Conservation (phyloP, 2,113 vertebrate genomes). For the Pongo abelii region DNA sequence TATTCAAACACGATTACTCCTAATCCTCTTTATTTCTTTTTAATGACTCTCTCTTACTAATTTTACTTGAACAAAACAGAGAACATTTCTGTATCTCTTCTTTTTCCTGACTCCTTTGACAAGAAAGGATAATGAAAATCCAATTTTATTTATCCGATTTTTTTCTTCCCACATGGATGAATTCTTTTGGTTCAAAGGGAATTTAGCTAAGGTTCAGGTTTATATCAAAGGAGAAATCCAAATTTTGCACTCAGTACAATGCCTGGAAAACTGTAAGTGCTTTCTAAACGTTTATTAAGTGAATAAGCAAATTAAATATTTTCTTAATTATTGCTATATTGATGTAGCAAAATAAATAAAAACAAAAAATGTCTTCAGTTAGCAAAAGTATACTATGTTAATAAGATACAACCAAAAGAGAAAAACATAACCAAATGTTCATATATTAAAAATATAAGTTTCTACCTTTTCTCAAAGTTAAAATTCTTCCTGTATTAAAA, state of each 20-base stretch:
- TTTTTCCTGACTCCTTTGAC: not conserved
- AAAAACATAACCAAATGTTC: not conserved
- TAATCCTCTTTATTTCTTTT: not conserved
- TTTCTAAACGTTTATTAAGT: not conserved
- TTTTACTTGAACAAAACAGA: not conserved
- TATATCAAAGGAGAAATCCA: not conserved
- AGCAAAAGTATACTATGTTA: not conserved
- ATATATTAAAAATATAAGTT: not conserved
- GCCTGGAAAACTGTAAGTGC: not conserved
- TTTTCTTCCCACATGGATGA: not conserved
- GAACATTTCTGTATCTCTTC: not conserved
- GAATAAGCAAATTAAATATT: not conserved
- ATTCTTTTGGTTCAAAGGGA: not conserved
- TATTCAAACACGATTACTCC: not conserved
- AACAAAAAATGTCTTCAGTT: not conserved
- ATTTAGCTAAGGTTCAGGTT: not conserved
- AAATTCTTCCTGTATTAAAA: not conserved
- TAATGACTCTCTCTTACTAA: not conserved
- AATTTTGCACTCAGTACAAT: not conserved
- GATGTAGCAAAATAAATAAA: not conserved
- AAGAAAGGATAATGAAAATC: not conserved
- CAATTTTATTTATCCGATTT: not conserved
- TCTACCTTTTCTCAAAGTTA: not conserved
- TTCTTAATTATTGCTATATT: not conserved
- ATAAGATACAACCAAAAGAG: not conserved